These are phyloP conservation scores for Micropoecilia bifurca DNA, from an alignment of 2,797 vertebrate species.

Conservation along the genomic window DNA sequence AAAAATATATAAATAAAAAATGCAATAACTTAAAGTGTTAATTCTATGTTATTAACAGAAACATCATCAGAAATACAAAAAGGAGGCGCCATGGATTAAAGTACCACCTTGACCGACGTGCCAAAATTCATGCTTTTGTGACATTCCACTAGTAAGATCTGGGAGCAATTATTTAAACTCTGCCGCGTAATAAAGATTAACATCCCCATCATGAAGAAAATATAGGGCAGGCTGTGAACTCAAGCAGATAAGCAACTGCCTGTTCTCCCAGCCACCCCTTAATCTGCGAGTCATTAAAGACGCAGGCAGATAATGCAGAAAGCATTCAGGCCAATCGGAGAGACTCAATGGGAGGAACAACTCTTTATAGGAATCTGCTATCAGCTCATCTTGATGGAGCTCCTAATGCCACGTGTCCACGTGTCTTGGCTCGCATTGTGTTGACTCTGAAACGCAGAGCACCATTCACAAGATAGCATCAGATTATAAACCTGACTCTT, in stretches of 20 bases:
- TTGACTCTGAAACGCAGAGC: constrained; percentile 63
- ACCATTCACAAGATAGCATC: constrained; percentile 76
- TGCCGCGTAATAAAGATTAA: constrained; percentile 64
- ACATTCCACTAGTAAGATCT: constrained; percentile 44
- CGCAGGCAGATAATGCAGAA: constrained; percentile 45
- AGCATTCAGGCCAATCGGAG: constrained; percentile 9
- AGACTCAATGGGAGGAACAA: constrained; percentile 54
- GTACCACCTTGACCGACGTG: background rate
- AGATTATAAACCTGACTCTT: constrained; percentile 58
- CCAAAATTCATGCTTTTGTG: constrained; percentile 18
- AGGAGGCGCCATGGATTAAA: background rate
- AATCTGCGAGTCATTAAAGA: constrained; percentile 57
- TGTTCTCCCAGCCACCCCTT: constrained; percentile 38
- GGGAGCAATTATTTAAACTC: constrained; percentile 35
- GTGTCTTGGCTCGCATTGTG: constrained; percentile 64
- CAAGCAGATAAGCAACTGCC: constrained; percentile 19
- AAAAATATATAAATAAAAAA: background rate
- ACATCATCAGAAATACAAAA: background rate
- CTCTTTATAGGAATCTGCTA: constrained; percentile 54
- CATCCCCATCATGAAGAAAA: constrained; percentile 38
- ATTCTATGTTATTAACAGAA: too few species aligned
- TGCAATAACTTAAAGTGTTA: too few species aligned
- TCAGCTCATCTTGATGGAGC: constrained; percentile 66
- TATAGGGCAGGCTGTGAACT: constrained; percentile 49
- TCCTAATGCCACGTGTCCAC: constrained; percentile 66